These are phyloP conservation scores for Phrynosoma blainvillii DNA, from an alignment of 2,113 vertebrate species.

Conservation along the genomic window DNA sequence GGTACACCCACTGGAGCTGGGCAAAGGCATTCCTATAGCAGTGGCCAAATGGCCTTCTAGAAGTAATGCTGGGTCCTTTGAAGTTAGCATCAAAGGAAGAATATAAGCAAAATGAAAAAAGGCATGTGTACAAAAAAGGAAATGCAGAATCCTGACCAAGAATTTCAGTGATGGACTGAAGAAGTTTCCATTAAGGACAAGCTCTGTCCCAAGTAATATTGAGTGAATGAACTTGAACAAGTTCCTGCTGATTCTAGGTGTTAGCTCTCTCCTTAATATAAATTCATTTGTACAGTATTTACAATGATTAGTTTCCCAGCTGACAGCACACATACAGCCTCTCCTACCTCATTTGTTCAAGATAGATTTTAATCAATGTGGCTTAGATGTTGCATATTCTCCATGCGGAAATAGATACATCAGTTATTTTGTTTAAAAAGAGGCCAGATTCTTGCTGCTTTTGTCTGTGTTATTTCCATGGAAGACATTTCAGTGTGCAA, in stretches of 20 bases:
- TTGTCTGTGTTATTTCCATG: no score
- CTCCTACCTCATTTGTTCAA: background rate
- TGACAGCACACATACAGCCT: background rate
- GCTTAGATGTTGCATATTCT: background rate
- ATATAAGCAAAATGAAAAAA: background rate
- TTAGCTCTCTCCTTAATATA: background rate
- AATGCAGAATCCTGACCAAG: background rate
- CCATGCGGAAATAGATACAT: no score
- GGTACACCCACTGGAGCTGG: no score
- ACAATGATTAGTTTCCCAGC: background rate
- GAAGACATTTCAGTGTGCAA: no score
- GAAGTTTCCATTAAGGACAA: background rate
- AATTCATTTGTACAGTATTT: background rate
- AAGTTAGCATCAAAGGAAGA: background rate
- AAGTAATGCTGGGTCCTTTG: background rate
- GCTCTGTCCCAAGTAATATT: background rate
- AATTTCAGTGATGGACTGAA: background rate
- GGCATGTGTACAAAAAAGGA: background rate
- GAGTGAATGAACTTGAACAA: background rate
- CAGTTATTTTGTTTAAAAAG: no score
- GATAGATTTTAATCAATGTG: background rate
- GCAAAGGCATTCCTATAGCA: no score
- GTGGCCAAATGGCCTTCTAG: no score
- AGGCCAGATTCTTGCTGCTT: no score
- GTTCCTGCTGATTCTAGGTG: background rate